Evolutionary conservation across 2,113 vertebrate species (phyloP), one percentile per base, ranked within the genome.

Genomic region (Pachycephala philippinensis): DNA sequence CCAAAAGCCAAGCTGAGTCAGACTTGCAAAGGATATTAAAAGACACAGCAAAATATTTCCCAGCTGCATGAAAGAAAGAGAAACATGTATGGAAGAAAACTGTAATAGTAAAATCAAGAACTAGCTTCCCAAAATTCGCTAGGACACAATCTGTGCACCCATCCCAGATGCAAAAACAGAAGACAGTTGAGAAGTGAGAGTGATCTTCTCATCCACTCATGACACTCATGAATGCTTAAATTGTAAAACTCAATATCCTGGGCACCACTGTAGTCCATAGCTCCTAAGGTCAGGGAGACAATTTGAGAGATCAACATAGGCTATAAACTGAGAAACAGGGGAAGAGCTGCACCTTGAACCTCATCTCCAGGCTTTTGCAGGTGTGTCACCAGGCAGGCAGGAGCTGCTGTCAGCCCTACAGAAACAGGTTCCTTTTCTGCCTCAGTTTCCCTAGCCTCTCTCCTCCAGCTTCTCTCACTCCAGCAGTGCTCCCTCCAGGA

Each of bases 1-100:
- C 71, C 75, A 84, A 84, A 92, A 96, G 80, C 82, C 69, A 71
- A 84, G 71, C 95, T 92, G 76, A 95, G 86, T 95, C 89, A 95
- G 69, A 52, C 37, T 79, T 56, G 30, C 0, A 0, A 49, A 81
- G 44, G 28, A 40, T 89, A 84, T 92, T 92, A 86, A 84, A 96
- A 87, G 65, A 63, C 57, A 52, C 13, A 54, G 84, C 15, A 90
- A 81, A 92, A 92, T 9, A 44, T 91, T 84, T 83, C 85, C 28
- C 56, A 87, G 60, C 24, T 66, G 33, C 60, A 31, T 81, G 72
- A 81, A 63, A 52, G n/a, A 74, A 86, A 78, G 33, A 77, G 19
- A 40, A 89, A 64, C 56, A 57, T 27, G 80, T 71, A 63, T 68
- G 56, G 52, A 74, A 86, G 47, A 74, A 65, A 79, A 40, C 15